phyloP scores from a whole-genome alignment of 1,140 invertebrate species.

The Condylostylus longicornis region DNA sequence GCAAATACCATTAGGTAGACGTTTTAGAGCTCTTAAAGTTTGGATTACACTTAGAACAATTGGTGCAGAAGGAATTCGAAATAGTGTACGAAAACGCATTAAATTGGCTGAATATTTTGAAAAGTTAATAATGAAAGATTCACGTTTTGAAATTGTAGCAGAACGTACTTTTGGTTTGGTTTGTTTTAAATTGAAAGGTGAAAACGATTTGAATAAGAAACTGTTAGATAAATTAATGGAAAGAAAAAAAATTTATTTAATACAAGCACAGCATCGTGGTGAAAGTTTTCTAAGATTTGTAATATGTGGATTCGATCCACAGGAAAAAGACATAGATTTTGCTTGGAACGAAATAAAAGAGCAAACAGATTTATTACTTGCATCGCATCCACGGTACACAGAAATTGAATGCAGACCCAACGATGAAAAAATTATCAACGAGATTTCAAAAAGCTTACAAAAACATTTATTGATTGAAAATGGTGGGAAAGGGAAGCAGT shows the following conservation, averaged over 20 bases:
- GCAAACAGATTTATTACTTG: conserved; percentile 31
- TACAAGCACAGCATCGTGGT: conserved; percentile 52
- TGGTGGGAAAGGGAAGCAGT: no score
- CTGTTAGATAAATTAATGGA: conserved; percentile 61
- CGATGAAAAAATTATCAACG: no score
- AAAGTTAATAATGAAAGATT: conserved; percentile 47
- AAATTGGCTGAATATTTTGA: conserved; percentile 63
- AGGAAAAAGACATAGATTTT: conserved; percentile 55
- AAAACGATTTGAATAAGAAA: conserved; percentile 54
- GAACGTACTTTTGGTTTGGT: conserved; percentile 66
- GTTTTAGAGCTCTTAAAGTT: conserved; percentile 83
- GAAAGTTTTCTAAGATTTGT: conserved; percentile 69
- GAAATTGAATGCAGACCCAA: no score
- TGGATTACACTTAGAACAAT: conserved; percentile 84
- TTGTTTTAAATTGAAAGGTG: conserved; percentile 72
- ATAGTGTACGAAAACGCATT: conserved; percentile 62
- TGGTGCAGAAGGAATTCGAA: conserved; percentile 64
- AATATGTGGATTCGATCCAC: conserved; percentile 57
- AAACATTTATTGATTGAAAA: no score
- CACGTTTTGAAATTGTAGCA: conserved; percentile 61
- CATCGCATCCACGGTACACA: no score
- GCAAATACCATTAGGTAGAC: conserved; percentile 81
- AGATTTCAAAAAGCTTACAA: no score
- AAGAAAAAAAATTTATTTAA: conserved; percentile 68
- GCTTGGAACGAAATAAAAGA: conserved; percentile 66